These are phyloP conservation scores for Chesias legatella DNA, from an alignment of 2,888 invertebrate genomes.

Conservation along the genomic window DNA sequence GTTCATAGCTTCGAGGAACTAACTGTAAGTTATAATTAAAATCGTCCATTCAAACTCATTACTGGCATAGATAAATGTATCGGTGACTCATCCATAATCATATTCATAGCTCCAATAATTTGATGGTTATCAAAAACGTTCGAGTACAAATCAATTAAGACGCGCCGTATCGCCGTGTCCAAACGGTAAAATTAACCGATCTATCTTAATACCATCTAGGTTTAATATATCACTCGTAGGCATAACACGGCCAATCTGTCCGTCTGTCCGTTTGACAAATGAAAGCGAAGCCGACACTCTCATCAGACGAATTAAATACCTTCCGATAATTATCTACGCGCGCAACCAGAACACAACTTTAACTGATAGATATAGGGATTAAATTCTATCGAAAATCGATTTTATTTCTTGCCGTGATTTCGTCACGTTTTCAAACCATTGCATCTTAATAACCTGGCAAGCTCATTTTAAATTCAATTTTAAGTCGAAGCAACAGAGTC, in stretches of 20 bases:
- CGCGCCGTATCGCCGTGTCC: constrained; percentile 31
- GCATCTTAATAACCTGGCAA: constrained; percentile 16
- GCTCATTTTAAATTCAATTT: constrained; percentile 1
- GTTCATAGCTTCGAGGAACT: too few relatives aligned
- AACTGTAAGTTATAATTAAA: background rate
- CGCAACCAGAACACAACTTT: constrained; percentile 36
- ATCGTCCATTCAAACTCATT: background rate
- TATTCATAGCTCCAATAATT: constrained; percentile 11
- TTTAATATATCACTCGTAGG: constrained; percentile 50
- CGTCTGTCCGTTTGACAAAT: constrained; percentile 46
- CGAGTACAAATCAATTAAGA: constrained; percentile 25
- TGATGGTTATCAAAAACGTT: constrained; percentile 15
- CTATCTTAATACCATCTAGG: constrained; percentile 50
- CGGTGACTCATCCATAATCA: constrained; percentile 12
- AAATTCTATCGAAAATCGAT: constrained; percentile 31
- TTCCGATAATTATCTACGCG: constrained; percentile 51
- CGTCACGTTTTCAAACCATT: constrained; percentile 17
- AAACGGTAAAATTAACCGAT: constrained; percentile 44
- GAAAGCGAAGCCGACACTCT: constrained; percentile 43
- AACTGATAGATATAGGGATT: constrained; percentile 29
- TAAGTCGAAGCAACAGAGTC: constrained; percentile 3
- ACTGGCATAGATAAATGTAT: too few relatives aligned
- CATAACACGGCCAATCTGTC: constrained; percentile 47
- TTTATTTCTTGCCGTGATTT: constrained; percentile 29
- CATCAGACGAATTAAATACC: constrained; percentile 36